A percentile compares a stretch with the other conserved stretches of the same genome.
phyloP scores from a whole-genome alignment of 2,797 vertebrate species.

The Labroides dimidiatus region DNA sequence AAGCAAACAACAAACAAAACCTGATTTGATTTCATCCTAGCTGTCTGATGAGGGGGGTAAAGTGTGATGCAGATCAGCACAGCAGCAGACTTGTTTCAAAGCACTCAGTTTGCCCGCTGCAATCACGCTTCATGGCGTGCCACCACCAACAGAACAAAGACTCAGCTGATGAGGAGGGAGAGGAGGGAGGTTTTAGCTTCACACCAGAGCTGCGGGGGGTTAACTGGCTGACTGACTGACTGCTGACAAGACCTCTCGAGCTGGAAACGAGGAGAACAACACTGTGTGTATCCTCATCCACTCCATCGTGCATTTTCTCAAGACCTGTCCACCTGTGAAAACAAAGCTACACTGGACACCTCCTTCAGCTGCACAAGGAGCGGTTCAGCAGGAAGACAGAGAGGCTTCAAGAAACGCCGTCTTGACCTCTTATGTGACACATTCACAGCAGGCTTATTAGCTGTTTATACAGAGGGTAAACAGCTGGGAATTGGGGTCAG shows the following conservation, averaged over 20 bases:
- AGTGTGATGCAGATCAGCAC: constrained; percentile 72
- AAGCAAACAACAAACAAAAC: constrained; percentile 72
- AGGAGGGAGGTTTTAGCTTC: constrained; percentile 62
- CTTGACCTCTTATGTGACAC: constrained; percentile 61
- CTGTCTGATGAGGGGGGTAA: constrained; percentile 57
- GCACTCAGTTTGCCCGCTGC: constrained; percentile 73
- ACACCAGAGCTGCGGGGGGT: constrained; percentile 54
- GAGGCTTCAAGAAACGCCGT: constrained; percentile 22
- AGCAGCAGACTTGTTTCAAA: constrained; percentile 74
- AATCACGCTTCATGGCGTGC: constrained; percentile 72
- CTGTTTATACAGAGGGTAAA: constrained; percentile 78
- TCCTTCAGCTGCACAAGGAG: constrained; percentile 13
- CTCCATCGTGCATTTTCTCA: constrained; percentile 35
- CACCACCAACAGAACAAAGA: constrained; percentile 73
- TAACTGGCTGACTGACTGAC: constrained; percentile 38
- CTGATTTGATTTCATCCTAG: constrained; percentile 69
- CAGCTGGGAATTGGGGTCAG: constrained; percentile 78
- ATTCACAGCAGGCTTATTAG: constrained; percentile 65
- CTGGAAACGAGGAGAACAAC: constrained; percentile 45
- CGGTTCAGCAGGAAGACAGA: constrained; percentile 22
- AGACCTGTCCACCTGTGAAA: constrained; percentile 44
- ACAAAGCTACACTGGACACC: constrained; percentile 19
- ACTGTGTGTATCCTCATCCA: constrained; percentile 30
- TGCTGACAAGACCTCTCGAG: constrained; percentile 46
- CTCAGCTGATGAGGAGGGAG: constrained; percentile 71